Evolutionary conservation across 2,797 vertebrate species (phyloP).

Genomic region (Euthynnus affinis): DNA sequence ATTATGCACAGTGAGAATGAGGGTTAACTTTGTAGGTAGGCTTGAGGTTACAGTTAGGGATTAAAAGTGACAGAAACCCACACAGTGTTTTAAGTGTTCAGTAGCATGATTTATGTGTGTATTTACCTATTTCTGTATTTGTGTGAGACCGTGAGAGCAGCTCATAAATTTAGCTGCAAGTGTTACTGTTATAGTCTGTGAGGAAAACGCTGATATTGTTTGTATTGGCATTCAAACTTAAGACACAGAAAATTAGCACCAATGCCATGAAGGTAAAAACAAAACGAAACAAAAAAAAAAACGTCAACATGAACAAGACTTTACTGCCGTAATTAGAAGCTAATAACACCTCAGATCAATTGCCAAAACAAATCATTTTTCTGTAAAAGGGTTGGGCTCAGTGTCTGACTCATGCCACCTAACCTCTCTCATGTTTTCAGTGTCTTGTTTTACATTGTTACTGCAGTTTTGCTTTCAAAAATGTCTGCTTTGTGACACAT

Average conservation of each 20-base stretch:
- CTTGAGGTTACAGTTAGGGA: background rate
- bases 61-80: constrained; percentile 2
- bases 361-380: constrained; percentile 62
- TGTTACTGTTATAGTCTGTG: background rate
- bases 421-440: constrained; percentile 43
- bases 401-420: constrained; percentile 46
- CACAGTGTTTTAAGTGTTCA: background rate
- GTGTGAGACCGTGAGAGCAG: background rate
- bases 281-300: too few relatives aligned
- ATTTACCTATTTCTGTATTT: background rate
- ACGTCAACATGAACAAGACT: constrained; percentile 16
- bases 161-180: constrained; percentile 17
- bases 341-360: constrained; percentile 41
- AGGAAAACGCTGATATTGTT: constrained; percentile 28
- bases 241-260: constrained; percentile 35
- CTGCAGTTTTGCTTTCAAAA: constrained; percentile 7
- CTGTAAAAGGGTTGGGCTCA: constrained; percentile 33
- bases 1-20: too few relatives aligned
- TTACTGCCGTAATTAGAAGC: background rate
- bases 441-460: constrained; percentile 10
- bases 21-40: background rate
- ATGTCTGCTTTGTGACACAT: background rate
- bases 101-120: background rate
- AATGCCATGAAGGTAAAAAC: constrained; percentile 18
- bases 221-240: constrained; percentile 27